Base-by-base conservation (phyloP, 1,140 invertebrate genomes). In the Drosophila arawakana region DNA sequence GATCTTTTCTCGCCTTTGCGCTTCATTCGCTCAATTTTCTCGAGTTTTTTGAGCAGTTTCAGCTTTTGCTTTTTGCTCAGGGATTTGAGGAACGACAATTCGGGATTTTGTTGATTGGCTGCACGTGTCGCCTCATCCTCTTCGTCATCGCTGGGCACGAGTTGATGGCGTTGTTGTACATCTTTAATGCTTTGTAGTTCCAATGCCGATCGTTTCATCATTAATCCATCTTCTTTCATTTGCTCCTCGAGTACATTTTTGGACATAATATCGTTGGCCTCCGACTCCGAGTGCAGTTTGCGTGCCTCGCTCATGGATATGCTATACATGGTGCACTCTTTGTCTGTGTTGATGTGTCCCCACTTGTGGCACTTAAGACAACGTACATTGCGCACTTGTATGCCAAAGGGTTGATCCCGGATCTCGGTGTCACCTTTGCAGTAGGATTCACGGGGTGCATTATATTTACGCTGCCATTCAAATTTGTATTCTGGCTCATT, bases 321-420 rank as follows among this genome's bases (percentile, higher is more conserved):
- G 90, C 97, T 97, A 80, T 98, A 99, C 92, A 99, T 94, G 37
- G 97, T 97, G 93, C 98, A 99, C 93, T 98, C 98, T 52, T 93
- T 94, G 95, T 98, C 98, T 91, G 99, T 99, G 92, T 99, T 99
- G 46, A 99, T 98, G 91, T 99, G 99, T 6, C 99, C 99, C 98
- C 99, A 99, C 92, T 99, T 99, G 83, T 99, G 97, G 92, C 99
- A 99, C 92, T 99, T 99, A 37, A 99, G 98, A 91, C 99, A 99
- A 13, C 98, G 94, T 0, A 99, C 98, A 94, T 99, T 99, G 41
- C 98, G 93, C 0, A 99, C 98, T 93, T 98, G 96, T 86, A 99
- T 99, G 60, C 98, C 99, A 95, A 99, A 99, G 0, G 99, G 99
- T 92, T 99, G 99, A 94, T 99, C 99, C 68, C 97, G 94, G 85